phyloP scores from a whole-genome alignment of 2,888 invertebrate genomes.

The Hoplodrina ambigua region DNA sequence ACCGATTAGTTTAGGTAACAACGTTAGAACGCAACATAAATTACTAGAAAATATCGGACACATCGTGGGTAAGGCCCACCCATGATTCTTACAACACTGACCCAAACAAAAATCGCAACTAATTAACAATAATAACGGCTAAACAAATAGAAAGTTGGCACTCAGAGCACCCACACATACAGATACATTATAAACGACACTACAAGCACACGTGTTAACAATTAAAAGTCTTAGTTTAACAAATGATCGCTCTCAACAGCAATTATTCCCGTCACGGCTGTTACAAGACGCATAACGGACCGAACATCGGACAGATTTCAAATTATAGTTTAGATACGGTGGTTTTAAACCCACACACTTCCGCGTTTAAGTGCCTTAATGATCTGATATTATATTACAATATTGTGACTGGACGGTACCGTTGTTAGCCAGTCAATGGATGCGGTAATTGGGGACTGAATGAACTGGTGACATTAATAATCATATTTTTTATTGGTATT shows the following conservation, averaged over 20 bases:
- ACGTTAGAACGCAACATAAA: constrained; percentile 25
- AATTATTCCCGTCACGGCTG: constrained; percentile 86
- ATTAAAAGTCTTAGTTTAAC: constrained; percentile 85
- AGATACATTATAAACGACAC: constrained; percentile 70
- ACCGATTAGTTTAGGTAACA: constrained; percentile 16
- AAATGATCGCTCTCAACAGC: constrained; percentile 83
- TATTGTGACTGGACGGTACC: constrained; percentile 81
- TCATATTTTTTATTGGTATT: constrained; percentile 59
- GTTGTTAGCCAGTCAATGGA: constrained; percentile 81
- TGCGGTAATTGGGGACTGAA: constrained; percentile 79
- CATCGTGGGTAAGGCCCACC: constrained; percentile 49
- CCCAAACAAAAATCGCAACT: constrained; percentile 53
- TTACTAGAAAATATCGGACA: constrained; percentile 27
- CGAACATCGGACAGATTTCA: constrained; percentile 82
- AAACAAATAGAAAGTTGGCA: constrained; percentile 77
- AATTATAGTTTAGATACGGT: constrained; percentile 90
- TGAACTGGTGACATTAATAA: constrained; percentile 78
- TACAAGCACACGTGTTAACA: constrained; percentile 85
- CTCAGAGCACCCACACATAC: constrained; percentile 73
- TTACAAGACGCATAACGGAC: constrained; percentile 82
- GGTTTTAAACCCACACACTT: constrained; percentile 90
- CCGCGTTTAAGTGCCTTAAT: constrained; percentile 87
- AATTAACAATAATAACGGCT: constrained; percentile 59
- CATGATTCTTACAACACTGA: constrained; percentile 37
- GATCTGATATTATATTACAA: constrained; percentile 88